phyloP scores from a whole-genome alignment of 64 coral and sea anemone species.

The Stichodactyla mertensii region DNA sequence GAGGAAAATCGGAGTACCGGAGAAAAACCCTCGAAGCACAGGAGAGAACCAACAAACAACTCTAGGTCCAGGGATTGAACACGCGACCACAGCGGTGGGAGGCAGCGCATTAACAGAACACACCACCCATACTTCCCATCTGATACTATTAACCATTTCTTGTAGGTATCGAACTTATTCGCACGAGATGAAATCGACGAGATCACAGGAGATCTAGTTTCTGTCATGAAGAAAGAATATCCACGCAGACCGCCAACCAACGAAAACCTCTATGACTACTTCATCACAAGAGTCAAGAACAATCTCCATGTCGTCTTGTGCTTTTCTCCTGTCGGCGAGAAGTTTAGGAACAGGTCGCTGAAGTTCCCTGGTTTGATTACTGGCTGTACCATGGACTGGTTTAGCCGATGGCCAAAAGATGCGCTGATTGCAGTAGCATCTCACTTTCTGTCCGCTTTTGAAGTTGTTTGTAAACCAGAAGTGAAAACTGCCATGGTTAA shows the following conservation, averaged over 20 bases:
- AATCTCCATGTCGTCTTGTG: slow-evolving; percentile 98
- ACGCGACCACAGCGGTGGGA: too few relatives aligned
- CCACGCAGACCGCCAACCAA: slow-evolving; percentile 92
- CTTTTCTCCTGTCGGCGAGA: slow-evolving; percentile 98
- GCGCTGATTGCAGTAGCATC: slow-evolving; percentile 89
- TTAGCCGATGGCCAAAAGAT: slow-evolving; percentile 99
- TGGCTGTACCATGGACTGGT: slow-evolving; percentile 99
- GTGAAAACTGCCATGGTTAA: slow-evolving; percentile 83
- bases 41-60: too few relatives aligned
- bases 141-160: slow-evolving; percentile 7
- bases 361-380: slow-evolving; percentile 97
- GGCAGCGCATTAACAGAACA: too few relatives aligned
- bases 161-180: slow-evolving; percentile 92
- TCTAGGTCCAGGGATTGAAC: too few relatives aligned
- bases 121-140: too few relatives aligned
- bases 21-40: too few relatives aligned
- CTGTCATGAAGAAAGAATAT: slow-evolving; percentile 87
- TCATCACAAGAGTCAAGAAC: slow-evolving; percentile 94
- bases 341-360: slow-evolving; percentile 95
- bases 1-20: too few relatives aligned
- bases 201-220: slow-evolving; percentile 89
- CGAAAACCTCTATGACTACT: slow-evolving; percentile 96
- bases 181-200: slow-evolving; percentile 97
- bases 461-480: slow-evolving; percentile 78
- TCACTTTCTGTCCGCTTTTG: slow-evolving; percentile 84